Evolutionary conservation across 2,113 vertebrate genomes (phyloP).

Genomic region (Indicator maculatus): DNA sequence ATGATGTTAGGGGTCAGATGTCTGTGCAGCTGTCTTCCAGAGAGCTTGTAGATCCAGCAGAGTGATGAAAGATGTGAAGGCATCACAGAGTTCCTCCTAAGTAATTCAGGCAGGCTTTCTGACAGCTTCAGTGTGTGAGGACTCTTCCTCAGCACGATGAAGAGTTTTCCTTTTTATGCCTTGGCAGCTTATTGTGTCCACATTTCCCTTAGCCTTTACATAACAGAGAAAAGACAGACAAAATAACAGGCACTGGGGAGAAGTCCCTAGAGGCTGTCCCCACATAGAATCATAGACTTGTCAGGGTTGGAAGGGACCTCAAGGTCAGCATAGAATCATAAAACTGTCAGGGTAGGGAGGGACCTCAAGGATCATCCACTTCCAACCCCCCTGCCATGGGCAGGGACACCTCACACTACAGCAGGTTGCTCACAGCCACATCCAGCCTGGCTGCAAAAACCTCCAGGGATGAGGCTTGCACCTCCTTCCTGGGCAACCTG

Average conservation of each 20-base stretch:
- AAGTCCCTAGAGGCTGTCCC: background rate
- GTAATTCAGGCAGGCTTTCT: background rate
- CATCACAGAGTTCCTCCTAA: background rate
- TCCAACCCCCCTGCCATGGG: no score
- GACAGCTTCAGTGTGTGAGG: background rate
- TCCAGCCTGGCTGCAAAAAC: no score
- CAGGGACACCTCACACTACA: no score
- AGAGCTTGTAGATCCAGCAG: background rate
- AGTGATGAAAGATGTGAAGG: background rate
- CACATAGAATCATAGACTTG: no score
- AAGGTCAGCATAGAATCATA: no score
- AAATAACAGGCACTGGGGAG: background rate
- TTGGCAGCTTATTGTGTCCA: background rate
- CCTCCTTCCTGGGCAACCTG: no score
- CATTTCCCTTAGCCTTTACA: background rate
- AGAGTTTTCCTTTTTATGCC: background rate
- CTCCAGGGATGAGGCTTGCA: no score
- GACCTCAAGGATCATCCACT: no score
- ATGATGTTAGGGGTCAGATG: background rate
- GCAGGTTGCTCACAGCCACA: no score
- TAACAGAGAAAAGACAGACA: background rate
- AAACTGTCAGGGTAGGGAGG: no score
- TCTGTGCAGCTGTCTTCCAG: background rate
- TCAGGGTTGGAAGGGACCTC: no score
- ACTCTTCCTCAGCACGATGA: background rate